Conservation (phyloP, 2,113 vertebrate genomes). For the Struthidea cinerea region DNA sequence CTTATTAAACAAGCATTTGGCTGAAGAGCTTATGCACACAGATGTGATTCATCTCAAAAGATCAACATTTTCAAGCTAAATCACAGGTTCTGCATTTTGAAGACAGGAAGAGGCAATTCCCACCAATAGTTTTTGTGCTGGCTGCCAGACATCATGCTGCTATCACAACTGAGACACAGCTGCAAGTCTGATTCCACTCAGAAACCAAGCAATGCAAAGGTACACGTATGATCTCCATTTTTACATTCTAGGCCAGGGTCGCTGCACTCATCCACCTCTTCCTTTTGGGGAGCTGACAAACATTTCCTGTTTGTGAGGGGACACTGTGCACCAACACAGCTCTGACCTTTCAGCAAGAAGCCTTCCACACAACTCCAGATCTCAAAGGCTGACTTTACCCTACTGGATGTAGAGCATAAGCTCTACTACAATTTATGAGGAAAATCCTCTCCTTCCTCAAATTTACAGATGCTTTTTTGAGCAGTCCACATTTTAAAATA, state of each 20-base stretch:
- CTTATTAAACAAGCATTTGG: not conserved
- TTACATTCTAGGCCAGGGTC: not conserved
- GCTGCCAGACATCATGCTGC: not conserved
- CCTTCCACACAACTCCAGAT: not conserved
- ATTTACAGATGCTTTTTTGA: not conserved
- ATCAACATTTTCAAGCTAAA: not conserved
- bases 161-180: not conserved
- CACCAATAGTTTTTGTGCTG: not conserved
- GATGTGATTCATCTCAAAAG: not conserved
- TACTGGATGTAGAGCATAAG: not conserved
- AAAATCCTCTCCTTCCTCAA: not conserved
- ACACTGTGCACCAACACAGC: not conserved
- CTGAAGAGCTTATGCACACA: not conserved
- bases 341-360: not conserved
- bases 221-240: fast-evolving
- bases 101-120: not conserved
- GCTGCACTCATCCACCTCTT: not conserved
- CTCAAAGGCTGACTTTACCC: not conserved
- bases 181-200: not conserved
- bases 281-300: not conserved
- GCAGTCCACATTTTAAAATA: not conserved
- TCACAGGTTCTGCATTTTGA: not conserved
- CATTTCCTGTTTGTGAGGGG: not conserved
- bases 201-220: not conserved
- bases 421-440: not conserved